phyloP scores from a whole-genome alignment of 2,113 vertebrate genomes.

The Otolemur garnettii region DNA sequence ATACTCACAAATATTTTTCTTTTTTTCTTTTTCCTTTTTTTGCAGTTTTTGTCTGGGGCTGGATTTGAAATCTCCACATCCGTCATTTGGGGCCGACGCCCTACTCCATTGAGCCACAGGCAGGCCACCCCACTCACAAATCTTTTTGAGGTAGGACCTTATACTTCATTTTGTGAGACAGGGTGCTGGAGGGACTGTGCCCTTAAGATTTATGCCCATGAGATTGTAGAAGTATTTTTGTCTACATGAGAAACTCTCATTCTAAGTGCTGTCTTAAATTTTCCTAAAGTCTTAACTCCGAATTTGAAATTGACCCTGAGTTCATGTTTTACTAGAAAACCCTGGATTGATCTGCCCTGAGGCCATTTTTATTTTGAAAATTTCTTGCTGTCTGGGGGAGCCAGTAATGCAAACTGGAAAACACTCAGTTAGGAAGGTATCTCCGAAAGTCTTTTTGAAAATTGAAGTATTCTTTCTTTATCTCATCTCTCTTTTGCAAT shows the following conservation, averaged over 20 bases:
- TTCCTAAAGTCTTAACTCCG: not conserved
- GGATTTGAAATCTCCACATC: too few relatives aligned
- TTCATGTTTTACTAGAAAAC: not conserved
- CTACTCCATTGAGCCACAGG: too few relatives aligned
- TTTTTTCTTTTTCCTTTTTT: too few relatives aligned
- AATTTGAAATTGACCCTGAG: not conserved
- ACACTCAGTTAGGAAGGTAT: not conserved
- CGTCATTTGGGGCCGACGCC: too few relatives aligned
- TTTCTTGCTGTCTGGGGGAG: not conserved
- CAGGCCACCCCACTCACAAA: not conserved
- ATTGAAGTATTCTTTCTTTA: not conserved
- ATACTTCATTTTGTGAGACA: not conserved
- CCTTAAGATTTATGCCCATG: not conserved
- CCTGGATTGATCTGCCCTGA: not conserved
- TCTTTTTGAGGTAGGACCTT: not conserved
- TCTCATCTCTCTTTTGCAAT: not conserved
- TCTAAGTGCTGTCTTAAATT: not conserved
- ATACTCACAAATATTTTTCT: not conserved
- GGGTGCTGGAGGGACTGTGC: not conserved
- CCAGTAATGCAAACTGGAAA: not conserved
- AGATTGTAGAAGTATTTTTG: not conserved
- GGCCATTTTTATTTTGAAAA: not conserved
- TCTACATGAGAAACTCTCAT: not conserved
- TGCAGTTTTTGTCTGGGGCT: too few relatives aligned
- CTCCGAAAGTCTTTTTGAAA: not conserved